Base-by-base conservation (phyloP, 2,113 vertebrate species). In the Dolichallabes microphthalmus region DNA sequence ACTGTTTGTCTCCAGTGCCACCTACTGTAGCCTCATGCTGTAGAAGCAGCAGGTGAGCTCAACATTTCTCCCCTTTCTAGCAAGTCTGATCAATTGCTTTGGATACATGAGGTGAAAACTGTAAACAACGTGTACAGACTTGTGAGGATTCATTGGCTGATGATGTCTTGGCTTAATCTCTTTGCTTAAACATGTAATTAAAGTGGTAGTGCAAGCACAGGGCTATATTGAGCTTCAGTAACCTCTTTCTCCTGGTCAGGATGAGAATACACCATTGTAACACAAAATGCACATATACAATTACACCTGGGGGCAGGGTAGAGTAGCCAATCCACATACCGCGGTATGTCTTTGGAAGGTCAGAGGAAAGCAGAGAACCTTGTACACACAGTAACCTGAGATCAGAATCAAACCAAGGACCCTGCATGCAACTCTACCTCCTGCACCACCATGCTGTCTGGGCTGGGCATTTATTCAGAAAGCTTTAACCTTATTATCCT, bases 1-100 rank as follows among this genome's bases (percentile, higher is more conserved):
- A 58, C 35, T 64, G 79, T 82, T 63, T 82, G 53, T 64, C 27
- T 64, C 91, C 69, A 80, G 86, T 88, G 90, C 84, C 91, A 86
- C 81, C 88, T 88, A n/a, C n/a, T n/a, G n/a, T n/a, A 64, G 57
- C 78, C 50, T 55, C 80, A 32, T 45, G 55, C 27, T 20, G 13
- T 27, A 22, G 78, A 50, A 57, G 63, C 61, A 35, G 45, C 55
- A 66, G 4, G 15, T 55, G 19, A 52, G 35, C 55, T 61, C 63
- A 50, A 3, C 30, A 12, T 30, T 20, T 10, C 22, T 14, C 14
- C 30, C 39, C 27, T 3, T 10, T n/a, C 52, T 8, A 50, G 35
- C 13, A 50, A 32, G 57, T 58, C 55, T 79, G 27, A 39, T 58
- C 27, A 58, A 17, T 58, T 58, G 22, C 22, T 73, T 74, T 30